Evolutionary conservation across 92 coral and sea anemone species (phyloP), one percentile per base, ranked within the genome.

Genomic region (Parazoanthus darwini): DNA sequence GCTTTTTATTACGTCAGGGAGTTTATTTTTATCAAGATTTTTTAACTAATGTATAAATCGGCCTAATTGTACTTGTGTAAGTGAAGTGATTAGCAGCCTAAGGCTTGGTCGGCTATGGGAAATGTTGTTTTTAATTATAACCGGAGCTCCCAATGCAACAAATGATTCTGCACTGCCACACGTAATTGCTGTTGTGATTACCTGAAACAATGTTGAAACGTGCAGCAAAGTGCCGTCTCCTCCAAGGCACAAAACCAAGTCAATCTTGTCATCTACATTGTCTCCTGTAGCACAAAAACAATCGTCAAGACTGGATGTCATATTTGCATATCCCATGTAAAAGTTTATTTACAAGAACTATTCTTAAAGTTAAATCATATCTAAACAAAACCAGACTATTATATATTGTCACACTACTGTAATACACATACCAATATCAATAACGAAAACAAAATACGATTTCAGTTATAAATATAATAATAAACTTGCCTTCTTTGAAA

Each of bases 221-320:
- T 96, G 94, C 44, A 96, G 89, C 82, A 96, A 88, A 15, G 99
- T 96, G n/a, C 99, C 99, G 86, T 96, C 99, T 22, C 99, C 99
- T 65, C 99, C 99, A 54, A 96, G 90, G 77, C 96, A 93, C 51
- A 96, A 82, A 33, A 96, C 90, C 39, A 96, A 91, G 87, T 96
- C 99, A 35, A 96, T 95, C 83, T 90, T 95, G 66, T 93, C 96
- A 58, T 93, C 99, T 22, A 95, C 87, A 13, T 90, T 89, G 33
- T 93, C 96, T 38, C 92, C 99, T 96, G 70, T 63, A 26, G 25
- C 70, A 63, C 26, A 63, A 63, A 63, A 54, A 78, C 18, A 18
- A 33, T 71, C 26, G 25, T 50, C 36, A 37, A 76, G 18, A 54
- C 16, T 14, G n/a, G 70, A 22, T 23, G 25, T 0, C 1, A 23